phyloP scores from a whole-genome alignment of 2,113 vertebrate genomes.

The Prunella himalayana region DNA sequence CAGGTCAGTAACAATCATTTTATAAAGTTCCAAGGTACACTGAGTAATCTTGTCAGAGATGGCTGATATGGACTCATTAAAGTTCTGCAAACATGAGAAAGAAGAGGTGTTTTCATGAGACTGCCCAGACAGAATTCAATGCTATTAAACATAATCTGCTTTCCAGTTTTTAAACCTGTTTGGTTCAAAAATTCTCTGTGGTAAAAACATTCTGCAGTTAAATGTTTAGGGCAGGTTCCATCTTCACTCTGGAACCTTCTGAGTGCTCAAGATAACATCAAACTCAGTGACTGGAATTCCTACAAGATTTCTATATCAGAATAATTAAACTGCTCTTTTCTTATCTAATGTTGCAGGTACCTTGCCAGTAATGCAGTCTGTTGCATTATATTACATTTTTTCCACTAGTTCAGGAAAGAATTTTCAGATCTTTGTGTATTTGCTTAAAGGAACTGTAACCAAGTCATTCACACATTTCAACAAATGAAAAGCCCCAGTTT shows the following conservation, averaged over 20 bases:
- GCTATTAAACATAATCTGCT: neutral
- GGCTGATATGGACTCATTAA: conserved; percentile 75
- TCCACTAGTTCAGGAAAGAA: neutral
- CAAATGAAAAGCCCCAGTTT: neutral
- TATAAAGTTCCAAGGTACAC: conserved; percentile 89
- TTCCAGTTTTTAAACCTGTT: neutral
- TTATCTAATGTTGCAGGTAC: neutral
- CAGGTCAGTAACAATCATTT: conserved; percentile 82
- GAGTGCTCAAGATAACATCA: neutral
- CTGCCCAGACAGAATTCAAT: neutral
- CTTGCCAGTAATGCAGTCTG: neutral
- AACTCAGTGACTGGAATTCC: neutral
- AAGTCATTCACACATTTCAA: neutral
- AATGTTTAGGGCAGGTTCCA: neutral
- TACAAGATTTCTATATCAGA: neutral
- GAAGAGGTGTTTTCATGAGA: neutral
- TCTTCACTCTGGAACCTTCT: neutral
- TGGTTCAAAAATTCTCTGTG: neutral
- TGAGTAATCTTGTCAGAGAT: conserved; percentile 80
- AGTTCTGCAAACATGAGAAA: conserved; percentile 71
- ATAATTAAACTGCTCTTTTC: neutral
- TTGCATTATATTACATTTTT: neutral
- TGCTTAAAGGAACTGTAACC: neutral
- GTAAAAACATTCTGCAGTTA: neutral
- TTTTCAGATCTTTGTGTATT: neutral